Conservation (phyloP, 1,140 invertebrate genomes). For the Holcopasites calliopsidis region DNA sequence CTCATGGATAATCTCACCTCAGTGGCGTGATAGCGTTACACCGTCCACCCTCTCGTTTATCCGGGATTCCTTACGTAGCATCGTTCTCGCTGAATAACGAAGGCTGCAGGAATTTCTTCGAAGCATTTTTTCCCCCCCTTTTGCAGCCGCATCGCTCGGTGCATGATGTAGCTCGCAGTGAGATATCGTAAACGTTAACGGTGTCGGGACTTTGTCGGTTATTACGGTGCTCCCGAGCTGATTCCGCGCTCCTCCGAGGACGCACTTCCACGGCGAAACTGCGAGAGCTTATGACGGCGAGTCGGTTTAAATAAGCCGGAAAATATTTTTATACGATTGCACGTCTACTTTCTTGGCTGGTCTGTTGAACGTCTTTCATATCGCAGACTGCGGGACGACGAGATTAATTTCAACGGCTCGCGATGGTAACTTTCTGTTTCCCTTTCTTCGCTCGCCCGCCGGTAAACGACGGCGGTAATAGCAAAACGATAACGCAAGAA, state of each 20-base stretch:
- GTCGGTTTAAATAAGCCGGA: constrained; percentile 36
- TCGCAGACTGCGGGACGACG: not conserved
- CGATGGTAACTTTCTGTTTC: not conserved
- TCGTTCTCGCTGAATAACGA: constrained; percentile 18
- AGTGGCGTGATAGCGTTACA: not conserved
- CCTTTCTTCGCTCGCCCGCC: not conserved
- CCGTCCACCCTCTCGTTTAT: not conserved
- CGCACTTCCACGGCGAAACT: constrained; percentile 16
- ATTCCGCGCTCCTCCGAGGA: constrained; percentile 40
- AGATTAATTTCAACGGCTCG: not conserved
- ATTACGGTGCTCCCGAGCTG: constrained; percentile 36
- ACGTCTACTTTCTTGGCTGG: not conserved
- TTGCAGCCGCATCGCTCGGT: not conserved
- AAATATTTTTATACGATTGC: constrained; percentile 46
- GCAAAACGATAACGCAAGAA: too few species aligned
- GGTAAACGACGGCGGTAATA: too few species aligned
- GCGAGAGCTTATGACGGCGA: constrained; percentile 3
- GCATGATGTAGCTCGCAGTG: constrained; percentile 31
- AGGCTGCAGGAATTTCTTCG: constrained; percentile 18
- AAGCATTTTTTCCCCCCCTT: constrained; percentile 38
- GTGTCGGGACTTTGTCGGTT: constrained; percentile 46
- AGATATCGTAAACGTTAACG: constrained; percentile 43
- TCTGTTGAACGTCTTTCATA: not conserved
- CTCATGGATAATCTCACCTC: constrained; percentile 15
- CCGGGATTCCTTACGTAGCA: not conserved